These are phyloP conservation scores for Bufo bufo DNA, from an alignment of 2,113 vertebrate species.

Conservation along the genomic window DNA sequence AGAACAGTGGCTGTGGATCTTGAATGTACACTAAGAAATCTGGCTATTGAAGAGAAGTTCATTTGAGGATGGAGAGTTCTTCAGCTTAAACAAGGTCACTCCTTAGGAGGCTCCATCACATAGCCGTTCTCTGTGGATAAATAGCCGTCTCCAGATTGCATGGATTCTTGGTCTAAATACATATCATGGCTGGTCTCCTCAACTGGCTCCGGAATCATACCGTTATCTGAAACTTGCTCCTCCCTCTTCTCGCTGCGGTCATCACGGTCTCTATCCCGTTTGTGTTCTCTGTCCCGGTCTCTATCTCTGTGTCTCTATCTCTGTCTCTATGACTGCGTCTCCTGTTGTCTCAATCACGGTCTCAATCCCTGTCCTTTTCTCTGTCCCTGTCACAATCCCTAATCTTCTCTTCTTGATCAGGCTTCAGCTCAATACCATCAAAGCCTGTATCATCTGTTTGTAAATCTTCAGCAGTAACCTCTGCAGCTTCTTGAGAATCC, in stretches of 20 bases:
- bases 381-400: conserved; percentile 69
- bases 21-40: conserved; percentile 5
- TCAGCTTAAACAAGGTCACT: conserved; percentile 73
- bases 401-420: conserved; percentile 57
- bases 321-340: conserved; percentile 67
- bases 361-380: conserved; percentile 70
- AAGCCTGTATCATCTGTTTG: conserved; percentile 62
- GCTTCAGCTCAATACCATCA: conserved; percentile 72
- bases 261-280: conserved; percentile 64
- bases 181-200: conserved; percentile 83
- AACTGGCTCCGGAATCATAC: conserved; percentile 71
- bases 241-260: conserved; percentile 73
- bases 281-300: conserved; percentile 76
- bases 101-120: conserved; percentile 79
- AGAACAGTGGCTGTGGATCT: conserved; percentile 2
- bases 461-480: conserved; percentile 67
- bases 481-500: conserved; percentile 68
- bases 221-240: conserved; percentile 68
- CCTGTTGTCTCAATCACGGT: conserved; percentile 64
- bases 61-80: conserved; percentile 18
- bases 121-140: conserved; percentile 88
- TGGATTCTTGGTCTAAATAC: conserved; percentile 80
- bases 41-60: conserved; percentile 33
- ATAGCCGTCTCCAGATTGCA: conserved; percentile 80
- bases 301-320: conserved; percentile 73